Percentiles rank a stretch among this genome's conserved stretches.
These are phyloP conservation scores for Diogma glabrata DNA, from an alignment of 2,888 invertebrate genomes.

Conservation along the genomic window DNA sequence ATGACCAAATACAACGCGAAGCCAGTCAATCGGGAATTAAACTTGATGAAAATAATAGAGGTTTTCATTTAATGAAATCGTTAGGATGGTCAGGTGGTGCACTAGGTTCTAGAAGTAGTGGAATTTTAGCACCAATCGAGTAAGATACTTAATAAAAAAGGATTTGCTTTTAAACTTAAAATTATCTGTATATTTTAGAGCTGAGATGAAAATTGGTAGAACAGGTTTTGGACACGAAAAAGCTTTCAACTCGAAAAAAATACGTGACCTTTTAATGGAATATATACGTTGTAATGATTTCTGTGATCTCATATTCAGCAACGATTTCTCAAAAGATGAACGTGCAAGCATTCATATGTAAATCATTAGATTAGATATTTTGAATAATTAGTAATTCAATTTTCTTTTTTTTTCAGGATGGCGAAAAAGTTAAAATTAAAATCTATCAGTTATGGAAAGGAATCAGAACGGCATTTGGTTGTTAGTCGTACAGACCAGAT, in stretches of 20 bases:
- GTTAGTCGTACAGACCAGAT: slow-evolving; percentile 23
- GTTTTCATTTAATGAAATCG: slow-evolving; percentile 46
- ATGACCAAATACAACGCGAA: background rate
- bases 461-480: slow-evolving; percentile 31
- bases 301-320: slow-evolving; percentile 43
- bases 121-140: slow-evolving; percentile 50
- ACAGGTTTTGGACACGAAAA: slow-evolving; percentile 28
- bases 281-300: slow-evolving; percentile 39
- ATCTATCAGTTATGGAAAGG: slow-evolving; percentile 41
- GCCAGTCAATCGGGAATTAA: slow-evolving; percentile 22
- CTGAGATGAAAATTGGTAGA: slow-evolving; percentile 31
- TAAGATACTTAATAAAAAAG: slow-evolving; percentile 15
- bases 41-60: slow-evolving; percentile 30
- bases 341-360: slow-evolving; percentile 47
- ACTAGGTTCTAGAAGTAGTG: slow-evolving; percentile 48
- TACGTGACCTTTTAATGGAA: slow-evolving; percentile 31
- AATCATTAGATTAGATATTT: slow-evolving; percentile 7
- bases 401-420: slow-evolving; percentile 23
- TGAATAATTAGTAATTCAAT: background rate
- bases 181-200: slow-evolving; percentile 23
- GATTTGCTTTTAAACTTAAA: background rate
- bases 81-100: slow-evolving; percentile 70
- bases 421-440: slow-evolving; percentile 38
- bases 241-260: slow-evolving; percentile 24
- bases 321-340: slow-evolving; percentile 52